Evolutionary conservation across 2,888 invertebrate species (phyloP).

Genomic region (Stenchaetothrips biformis): DNA sequence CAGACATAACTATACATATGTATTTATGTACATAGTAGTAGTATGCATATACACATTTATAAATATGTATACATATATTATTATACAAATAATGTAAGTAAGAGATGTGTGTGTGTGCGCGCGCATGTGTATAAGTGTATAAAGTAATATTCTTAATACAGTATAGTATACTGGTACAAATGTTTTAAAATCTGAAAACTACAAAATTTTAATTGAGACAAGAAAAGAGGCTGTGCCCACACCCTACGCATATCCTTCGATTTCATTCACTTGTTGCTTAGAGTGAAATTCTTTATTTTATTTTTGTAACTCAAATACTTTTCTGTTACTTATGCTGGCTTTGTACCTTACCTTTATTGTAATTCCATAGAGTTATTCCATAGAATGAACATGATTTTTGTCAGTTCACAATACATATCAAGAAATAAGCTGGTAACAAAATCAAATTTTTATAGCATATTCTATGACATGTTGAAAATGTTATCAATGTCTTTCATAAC

Average conservation of each 20-base stretch:
- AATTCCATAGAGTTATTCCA: background rate
- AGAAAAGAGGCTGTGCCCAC: conserved; percentile 17
- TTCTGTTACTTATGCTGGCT: conserved; percentile 2
- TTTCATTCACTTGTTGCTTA: background rate
- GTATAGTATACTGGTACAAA: conserved; percentile 4
- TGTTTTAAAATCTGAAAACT: background rate
- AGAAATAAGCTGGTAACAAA: background rate
- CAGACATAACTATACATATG: conserved; percentile 11
- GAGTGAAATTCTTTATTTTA: background rate
- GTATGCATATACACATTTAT: background rate
- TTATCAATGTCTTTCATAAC: background rate
- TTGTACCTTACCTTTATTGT: background rate
- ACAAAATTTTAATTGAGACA: conserved; percentile 20
- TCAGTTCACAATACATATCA: background rate
- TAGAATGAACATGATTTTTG: background rate
- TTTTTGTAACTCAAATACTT: background rate
- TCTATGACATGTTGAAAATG: background rate
- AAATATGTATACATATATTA: background rate
- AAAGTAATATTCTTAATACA: conserved; percentile 13
- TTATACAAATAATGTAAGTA: conserved; percentile 6
- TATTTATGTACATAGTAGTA: background rate
- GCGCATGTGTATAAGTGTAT: background rate
- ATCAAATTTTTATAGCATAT: background rate
- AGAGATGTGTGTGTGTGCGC: background rate
- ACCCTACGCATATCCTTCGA: background rate